Conservation (phyloP, 2,888 invertebrate species). For the Yponomeuta evonymella region DNA sequence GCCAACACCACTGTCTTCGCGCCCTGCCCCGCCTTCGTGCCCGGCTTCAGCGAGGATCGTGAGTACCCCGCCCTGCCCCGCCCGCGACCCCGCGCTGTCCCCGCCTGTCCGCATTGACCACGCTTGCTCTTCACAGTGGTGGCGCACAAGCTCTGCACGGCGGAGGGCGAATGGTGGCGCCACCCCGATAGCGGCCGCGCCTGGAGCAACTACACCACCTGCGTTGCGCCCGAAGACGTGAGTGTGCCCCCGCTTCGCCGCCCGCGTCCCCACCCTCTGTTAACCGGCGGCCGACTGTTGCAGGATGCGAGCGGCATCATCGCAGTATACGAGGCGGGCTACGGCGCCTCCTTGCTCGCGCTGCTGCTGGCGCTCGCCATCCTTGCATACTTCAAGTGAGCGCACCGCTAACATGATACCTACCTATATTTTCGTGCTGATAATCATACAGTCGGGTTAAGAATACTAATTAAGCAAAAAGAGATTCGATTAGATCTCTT, state of each 20-base stretch:
- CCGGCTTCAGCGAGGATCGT: neutral
- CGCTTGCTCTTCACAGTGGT: constrained; percentile 70
- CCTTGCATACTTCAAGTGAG: constrained; percentile 92
- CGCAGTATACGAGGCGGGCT: constrained; percentile 89
- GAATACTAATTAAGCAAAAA: no score
- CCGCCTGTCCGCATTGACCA: no score
- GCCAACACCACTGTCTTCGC: constrained; percentile 80
- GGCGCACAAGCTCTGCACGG: constrained; percentile 88
- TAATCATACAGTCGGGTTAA: no score
- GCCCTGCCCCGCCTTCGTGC: constrained; percentile 80
- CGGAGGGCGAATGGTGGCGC: constrained; percentile 88
- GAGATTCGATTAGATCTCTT: no score
- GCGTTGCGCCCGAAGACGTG: constrained; percentile 79
- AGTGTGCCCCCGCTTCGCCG: constrained; percentile 70
- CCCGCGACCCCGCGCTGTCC: no score
- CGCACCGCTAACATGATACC: constrained; percentile 23
- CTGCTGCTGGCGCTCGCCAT: constrained; percentile 88
- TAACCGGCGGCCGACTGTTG: neutral
- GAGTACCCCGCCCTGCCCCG: neutral
- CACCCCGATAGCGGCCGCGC: constrained; percentile 84
- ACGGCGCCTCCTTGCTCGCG: constrained; percentile 89
- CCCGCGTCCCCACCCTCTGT: no score
- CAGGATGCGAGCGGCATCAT: constrained; percentile 77
- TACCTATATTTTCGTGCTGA: no score
- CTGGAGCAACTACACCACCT: constrained; percentile 95